Evolutionary conservation across 2,888 invertebrate genomes (phyloP).

Genomic region (Empis stercorea): DNA sequence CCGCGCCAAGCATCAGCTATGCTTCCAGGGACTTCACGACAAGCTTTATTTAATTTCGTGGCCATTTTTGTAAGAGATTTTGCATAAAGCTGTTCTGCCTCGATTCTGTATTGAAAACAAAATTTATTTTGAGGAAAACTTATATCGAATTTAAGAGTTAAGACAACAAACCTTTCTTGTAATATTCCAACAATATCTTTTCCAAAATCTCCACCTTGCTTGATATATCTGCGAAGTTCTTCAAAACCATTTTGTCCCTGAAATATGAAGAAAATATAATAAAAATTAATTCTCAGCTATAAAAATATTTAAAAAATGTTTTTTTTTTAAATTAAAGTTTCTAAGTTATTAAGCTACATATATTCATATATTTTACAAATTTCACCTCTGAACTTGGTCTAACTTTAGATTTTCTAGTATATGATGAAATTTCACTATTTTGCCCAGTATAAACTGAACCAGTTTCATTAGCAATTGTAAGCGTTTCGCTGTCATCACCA

Average conservation of each 20-base stretch:
- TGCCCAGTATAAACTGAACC: background rate
- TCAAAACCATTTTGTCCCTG: conserved; percentile 92
- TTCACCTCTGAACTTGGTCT: no score
- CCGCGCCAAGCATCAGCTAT: conserved; percentile 85
- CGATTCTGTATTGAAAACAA: no score
- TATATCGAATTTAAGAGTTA: no score
- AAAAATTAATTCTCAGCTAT: background rate
- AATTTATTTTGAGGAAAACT: no score
- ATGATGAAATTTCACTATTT: background rate
- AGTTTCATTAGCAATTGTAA: background rate
- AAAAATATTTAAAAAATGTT: no score
- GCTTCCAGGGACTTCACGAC: conserved; percentile 62
- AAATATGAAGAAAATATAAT: conserved; percentile 26
- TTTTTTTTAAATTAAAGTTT: background rate
- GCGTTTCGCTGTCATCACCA: background rate
- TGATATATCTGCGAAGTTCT: conserved; percentile 80
- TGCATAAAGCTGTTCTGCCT: conserved; percentile 81
- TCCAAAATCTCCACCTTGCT: conserved; percentile 89
- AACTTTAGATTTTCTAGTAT: no score
- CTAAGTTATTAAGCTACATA: background rate
- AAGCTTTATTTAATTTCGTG: conserved; percentile 70
- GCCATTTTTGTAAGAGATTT: conserved; percentile 82
- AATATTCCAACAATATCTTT: conserved; percentile 79
- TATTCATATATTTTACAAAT: no score
- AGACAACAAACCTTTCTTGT: conserved; percentile 65